Evolutionary conservation across 2,797 vertebrate genomes (phyloP).

Genomic region (Parotocinclus haroldoi): DNA sequence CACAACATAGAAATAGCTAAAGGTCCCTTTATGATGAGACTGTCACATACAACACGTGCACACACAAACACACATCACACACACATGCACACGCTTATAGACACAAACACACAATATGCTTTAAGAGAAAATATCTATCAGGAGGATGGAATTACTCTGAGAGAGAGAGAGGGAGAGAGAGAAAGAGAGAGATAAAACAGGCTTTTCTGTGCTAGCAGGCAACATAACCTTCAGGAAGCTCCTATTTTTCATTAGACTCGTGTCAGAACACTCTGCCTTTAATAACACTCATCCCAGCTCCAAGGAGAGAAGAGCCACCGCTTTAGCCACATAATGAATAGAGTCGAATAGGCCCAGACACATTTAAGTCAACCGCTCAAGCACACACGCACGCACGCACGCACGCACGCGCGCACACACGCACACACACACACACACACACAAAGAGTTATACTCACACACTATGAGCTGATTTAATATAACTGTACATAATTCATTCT

Average conservation of each 20-base stretch:
- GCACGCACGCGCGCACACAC: conserved; percentile 12
- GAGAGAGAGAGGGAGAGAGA: conserved; percentile 49
- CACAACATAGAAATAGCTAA: conserved; percentile 52
- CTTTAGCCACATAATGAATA: conserved; percentile 82
- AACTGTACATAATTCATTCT: no score
- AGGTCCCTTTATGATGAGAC: conserved; percentile 78
- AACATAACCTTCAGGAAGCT: conserved; percentile 83
- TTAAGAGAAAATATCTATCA: conserved; percentile 78
- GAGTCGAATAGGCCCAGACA: conserved; percentile 64
- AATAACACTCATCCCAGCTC: conserved; percentile 79
- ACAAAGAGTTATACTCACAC: not conserved
- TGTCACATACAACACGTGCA: conserved; percentile 45
- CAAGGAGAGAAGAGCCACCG: conserved; percentile 79
- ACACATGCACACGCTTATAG: conserved; percentile 9
- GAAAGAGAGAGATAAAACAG: conserved; percentile 68
- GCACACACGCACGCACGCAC: conserved; percentile 3
- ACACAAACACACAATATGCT: conserved; percentile 65
- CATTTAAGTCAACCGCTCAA: conserved; percentile 60
- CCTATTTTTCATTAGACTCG: conserved; percentile 82
- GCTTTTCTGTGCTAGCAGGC: conserved; percentile 71
- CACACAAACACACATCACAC: conserved; percentile 15
- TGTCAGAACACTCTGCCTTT: conserved; percentile 77
- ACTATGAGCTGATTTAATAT: no score
- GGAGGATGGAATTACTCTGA: conserved; percentile 74
- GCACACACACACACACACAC: conserved; percentile 6